These are phyloP conservation scores for Staurois parvus DNA, from an alignment of 2,797 vertebrate species.

Conservation along the genomic window DNA sequence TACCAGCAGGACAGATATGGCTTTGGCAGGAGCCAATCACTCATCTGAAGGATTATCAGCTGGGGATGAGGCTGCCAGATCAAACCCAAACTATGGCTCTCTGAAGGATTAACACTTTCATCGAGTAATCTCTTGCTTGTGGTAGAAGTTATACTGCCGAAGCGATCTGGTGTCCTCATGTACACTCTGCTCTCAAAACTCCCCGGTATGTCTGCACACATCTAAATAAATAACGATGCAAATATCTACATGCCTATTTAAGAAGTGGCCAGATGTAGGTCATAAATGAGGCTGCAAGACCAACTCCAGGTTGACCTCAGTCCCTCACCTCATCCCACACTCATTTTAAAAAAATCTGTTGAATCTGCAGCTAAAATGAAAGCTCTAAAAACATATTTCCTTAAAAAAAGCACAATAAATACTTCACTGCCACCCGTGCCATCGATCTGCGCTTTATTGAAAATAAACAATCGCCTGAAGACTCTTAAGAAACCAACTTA, in stretches of 20 bases:
- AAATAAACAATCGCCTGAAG: too few relatives aligned
- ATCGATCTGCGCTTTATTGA: too few relatives aligned
- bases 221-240: background rate
- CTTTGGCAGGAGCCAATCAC: conserved; percentile 60
- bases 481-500: too few relatives aligned
- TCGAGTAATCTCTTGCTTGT: conserved; percentile 42
- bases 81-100: conserved; percentile 48
- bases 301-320: too few relatives aligned
- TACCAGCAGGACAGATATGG: conserved; percentile 54
- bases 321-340: too few relatives aligned
- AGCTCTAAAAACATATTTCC: too few relatives aligned
- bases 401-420: too few relatives aligned
- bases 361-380: too few relatives aligned
- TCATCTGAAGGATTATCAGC: conserved; percentile 58
- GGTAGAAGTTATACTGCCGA: conserved; percentile 15
- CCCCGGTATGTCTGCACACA: background rate
- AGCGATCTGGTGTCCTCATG: conserved; percentile 35
- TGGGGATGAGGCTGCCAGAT: conserved; percentile 51
- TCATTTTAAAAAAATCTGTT: too few relatives aligned
- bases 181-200: conserved; percentile 15
- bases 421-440: too few relatives aligned
- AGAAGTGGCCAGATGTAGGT: too few relatives aligned
- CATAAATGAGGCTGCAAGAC: too few relatives aligned
- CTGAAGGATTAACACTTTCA: conserved; percentile 56
- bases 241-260: background rate